A percentile compares a stretch with the other conserved stretches of the same genome.
These are phyloP conservation scores for Anolis carolinensis DNA, from an alignment of 2,113 vertebrate genomes.

Conservation along the genomic window DNA sequence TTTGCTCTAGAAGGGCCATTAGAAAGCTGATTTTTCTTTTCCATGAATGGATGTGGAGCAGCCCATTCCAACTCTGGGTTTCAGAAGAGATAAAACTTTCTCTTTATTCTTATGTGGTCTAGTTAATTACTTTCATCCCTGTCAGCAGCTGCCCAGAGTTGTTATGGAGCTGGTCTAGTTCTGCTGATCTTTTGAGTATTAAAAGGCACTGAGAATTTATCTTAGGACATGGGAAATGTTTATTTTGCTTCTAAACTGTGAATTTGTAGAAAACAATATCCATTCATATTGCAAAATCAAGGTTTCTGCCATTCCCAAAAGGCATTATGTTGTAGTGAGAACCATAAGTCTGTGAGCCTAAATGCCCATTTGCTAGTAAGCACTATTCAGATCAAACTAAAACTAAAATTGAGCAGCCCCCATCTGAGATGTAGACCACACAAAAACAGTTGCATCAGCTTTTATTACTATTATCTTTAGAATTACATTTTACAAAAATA, in stretches of 20 bases:
- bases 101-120: neutral
- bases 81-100: neutral
- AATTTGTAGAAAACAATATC: neutral
- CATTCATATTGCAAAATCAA: neutral
- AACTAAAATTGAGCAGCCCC: conserved; percentile 55
- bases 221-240: neutral
- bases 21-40: neutral
- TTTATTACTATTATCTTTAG: neutral
- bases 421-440: conserved; percentile 49
- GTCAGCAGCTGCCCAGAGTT: neutral
- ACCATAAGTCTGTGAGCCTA: neutral
- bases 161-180: neutral
- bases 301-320: neutral
- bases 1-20: neutral
- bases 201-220: neutral
- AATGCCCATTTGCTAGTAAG: neutral
- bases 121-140: neutral
- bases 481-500: neutral
- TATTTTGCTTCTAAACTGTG: neutral
- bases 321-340: neutral
- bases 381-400: neutral
- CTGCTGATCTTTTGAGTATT: neutral
- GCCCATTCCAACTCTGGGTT: neutral
- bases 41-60: neutral
- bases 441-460: conserved; percentile 2